Conservation (phyloP, 1,140 invertebrate genomes). For the Gonatopus flavifemur region DNA sequence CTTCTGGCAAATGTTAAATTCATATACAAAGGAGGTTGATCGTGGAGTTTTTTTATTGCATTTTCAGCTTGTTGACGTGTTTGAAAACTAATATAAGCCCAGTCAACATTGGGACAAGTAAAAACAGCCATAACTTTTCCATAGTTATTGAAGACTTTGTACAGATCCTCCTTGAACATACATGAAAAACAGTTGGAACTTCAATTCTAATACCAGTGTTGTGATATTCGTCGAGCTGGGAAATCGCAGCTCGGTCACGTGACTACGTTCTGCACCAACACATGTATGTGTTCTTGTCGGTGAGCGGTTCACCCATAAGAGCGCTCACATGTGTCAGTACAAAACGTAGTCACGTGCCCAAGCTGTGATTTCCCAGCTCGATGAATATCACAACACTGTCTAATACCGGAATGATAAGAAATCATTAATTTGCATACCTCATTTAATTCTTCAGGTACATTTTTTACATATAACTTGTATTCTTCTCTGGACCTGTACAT, state of each 20-base stretch:
- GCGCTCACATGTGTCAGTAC: too few species aligned
- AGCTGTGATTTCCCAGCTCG: too few species aligned
- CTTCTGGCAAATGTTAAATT: slow-evolving; percentile 31
- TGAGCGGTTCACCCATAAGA: too few species aligned
- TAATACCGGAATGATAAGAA: neutral
- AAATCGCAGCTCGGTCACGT: too few species aligned
- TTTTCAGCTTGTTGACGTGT: slow-evolving; percentile 37
- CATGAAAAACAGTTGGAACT: too few species aligned
- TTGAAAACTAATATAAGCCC: slow-evolving; percentile 38
- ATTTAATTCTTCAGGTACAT: slow-evolving; percentile 39
- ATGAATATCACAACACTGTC: too few species aligned
- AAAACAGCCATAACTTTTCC: slow-evolving; percentile 33
- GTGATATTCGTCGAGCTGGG: too few species aligned
- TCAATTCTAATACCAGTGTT: too few species aligned
- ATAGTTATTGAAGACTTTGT: slow-evolving; percentile 38
- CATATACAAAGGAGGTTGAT: slow-evolving; percentile 30
- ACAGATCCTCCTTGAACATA: slow-evolving; percentile 35
- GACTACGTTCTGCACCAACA: too few species aligned
- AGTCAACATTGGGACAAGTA: slow-evolving; percentile 18
- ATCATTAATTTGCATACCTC: slow-evolving; percentile 28
- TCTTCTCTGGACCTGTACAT: slow-evolving; percentile 2
- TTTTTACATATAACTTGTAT: slow-evolving; percentile 30
- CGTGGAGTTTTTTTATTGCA: slow-evolving; percentile 34
- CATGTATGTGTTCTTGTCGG: too few species aligned
- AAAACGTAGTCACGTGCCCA: too few species aligned